Percentiles rank a stretch among this genome's conserved stretches.
Evolutionary conservation across 2,113 vertebrate genomes (phyloP).

Genomic region (Ibidorhyncha struthersii): DNA sequence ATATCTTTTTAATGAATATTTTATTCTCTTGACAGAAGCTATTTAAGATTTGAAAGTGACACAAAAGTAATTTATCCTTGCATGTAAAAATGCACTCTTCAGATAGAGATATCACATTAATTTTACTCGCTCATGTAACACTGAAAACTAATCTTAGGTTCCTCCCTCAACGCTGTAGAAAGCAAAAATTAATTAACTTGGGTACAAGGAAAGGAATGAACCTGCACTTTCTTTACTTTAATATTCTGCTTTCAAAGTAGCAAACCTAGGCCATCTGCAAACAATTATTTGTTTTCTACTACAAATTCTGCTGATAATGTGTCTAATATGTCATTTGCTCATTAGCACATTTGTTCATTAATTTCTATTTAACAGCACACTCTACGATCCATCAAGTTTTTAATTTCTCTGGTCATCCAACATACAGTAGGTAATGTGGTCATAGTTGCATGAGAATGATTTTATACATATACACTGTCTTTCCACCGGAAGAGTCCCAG

Average conservation of each 20-base stretch:
- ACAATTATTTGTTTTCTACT: neutral
- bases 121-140: slow-evolving; percentile 48
- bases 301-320: neutral
- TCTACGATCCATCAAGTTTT: neutral
- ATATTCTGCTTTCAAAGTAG: neutral
- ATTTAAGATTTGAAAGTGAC: slow-evolving; percentile 60
- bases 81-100: slow-evolving; percentile 25
- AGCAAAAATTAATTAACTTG: slow-evolving; percentile 28
- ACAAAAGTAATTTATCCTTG: slow-evolving; percentile 55
- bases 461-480: neutral
- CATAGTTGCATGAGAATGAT: neutral
- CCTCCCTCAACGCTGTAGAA: slow-evolving; percentile 27
- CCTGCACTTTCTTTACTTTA: slow-evolving; percentile 1
- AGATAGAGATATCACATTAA: slow-evolving; percentile 39
- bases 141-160: slow-evolving; percentile 50
- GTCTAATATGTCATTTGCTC: neutral
- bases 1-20: slow-evolving; percentile 66
- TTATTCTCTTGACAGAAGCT: slow-evolving; percentile 48
- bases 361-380: neutral
- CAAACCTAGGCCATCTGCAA: neutral
- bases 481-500: neutral
- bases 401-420: neutral
- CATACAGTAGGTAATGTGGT: neutral
- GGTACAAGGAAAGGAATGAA: slow-evolving; percentile 24
- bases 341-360: neutral